Conservation (phyloP, 2,797 vertebrate genomes). For the Miichthys miiuy region DNA sequence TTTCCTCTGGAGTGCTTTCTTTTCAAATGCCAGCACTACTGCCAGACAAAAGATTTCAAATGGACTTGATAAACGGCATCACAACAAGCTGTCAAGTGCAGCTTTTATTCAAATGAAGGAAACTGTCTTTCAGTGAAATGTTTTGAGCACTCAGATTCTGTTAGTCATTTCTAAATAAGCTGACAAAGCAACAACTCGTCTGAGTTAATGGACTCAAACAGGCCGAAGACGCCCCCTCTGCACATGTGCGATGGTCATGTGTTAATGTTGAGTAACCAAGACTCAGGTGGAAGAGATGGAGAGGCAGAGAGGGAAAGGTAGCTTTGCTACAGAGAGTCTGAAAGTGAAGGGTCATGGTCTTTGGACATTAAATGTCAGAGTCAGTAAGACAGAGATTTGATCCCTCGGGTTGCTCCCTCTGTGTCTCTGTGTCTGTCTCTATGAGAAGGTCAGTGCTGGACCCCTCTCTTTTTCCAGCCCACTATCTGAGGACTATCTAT, state of each 20-base stretch:
- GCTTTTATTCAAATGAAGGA: constrained; percentile 11
- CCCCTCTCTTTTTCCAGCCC: constrained; percentile 63
- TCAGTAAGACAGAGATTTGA: constrained; percentile 83
- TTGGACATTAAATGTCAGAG: constrained; percentile 87
- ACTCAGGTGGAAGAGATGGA: constrained; percentile 29
- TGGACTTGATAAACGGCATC: neutral
- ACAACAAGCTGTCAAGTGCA: neutral
- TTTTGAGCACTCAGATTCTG: neutral
- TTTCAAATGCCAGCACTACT: constrained; percentile 20
- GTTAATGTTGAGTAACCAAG: constrained; percentile 8
- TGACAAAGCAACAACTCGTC: constrained; percentile 11
- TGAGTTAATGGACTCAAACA: constrained; percentile 11
- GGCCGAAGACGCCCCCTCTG: constrained; percentile 23
- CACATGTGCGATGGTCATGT: constrained; percentile 39
- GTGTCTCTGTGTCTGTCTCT: constrained; percentile 51
- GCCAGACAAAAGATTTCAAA: constrained; percentile 33
- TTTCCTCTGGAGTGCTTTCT: neutral
- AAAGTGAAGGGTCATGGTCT: constrained; percentile 87
- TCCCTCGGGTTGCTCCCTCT: constrained; percentile 74
- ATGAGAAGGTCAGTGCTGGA: constrained; percentile 82
- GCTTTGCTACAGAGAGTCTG: constrained; percentile 23
- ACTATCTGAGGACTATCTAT: constrained; percentile 42
- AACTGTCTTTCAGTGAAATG: neutral
- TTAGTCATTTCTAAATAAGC: constrained; percentile 21
- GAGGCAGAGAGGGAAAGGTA: constrained; percentile 26